Percentiles rank a stretch among this genome's conserved stretches.
Conservation (phyloP, 2,797 vertebrate species). For the Psittacula echo region DNA sequence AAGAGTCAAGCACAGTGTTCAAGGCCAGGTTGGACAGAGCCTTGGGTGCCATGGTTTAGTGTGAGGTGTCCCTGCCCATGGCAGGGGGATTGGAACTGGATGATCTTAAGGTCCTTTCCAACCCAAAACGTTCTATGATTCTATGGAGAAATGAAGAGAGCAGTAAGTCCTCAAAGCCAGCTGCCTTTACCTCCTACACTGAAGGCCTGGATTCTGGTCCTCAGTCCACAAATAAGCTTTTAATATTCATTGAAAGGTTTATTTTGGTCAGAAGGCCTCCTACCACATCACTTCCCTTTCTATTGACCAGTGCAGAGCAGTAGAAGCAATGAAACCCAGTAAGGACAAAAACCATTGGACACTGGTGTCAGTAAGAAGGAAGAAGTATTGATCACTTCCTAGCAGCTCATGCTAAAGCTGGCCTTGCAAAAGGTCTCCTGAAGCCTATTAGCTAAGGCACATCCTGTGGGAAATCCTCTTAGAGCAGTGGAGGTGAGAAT, state of each 20-base stretch:
- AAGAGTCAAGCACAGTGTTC: too few species aligned
- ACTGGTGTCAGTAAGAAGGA: neutral
- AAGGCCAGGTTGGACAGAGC: too few species aligned
- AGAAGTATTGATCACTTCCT: neutral
- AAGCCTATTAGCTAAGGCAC: constrained; percentile 53
- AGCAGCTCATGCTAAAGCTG: neutral
- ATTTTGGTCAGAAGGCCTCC: neutral
- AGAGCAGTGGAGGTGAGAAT: constrained; percentile 34
- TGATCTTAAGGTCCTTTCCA: too few species aligned
- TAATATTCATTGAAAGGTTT: neutral
- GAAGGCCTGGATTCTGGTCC: neutral
- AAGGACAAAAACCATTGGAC: neutral
- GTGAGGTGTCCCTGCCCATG: too few species aligned
- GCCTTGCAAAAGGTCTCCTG: neutral
- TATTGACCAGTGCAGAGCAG: neutral
- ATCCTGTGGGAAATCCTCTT: constrained; percentile 56
- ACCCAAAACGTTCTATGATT: too few species aligned
- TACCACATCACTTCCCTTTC: neutral
- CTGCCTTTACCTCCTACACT: neutral
- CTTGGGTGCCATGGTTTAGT: too few species aligned
- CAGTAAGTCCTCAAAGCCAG: neutral
- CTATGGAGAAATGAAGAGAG: neutral
- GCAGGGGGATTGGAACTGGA: too few species aligned
- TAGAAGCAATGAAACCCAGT: neutral
- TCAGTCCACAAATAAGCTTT: neutral